Percentiles rank a stretch among this genome's conserved stretches.
phyloP scores from a whole-genome alignment of 2,888 invertebrate genomes.

The Mesochorus sp. region DNA sequence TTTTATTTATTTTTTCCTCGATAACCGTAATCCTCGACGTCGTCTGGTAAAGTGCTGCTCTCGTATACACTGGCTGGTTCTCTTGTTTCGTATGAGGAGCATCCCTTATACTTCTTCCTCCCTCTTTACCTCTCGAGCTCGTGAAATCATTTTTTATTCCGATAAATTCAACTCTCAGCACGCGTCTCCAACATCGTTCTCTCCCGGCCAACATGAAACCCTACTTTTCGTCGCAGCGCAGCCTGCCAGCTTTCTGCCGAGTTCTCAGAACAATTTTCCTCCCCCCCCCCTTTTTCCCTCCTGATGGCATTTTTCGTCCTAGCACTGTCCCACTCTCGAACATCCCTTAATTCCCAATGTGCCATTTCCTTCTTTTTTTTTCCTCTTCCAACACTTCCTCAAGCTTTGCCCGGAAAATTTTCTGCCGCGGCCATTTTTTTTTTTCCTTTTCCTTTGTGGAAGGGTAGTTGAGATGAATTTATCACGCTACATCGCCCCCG shows the following conservation, averaged over 20 bases:
- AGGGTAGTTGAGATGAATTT: conserved; percentile 61
- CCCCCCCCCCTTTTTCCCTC: conserved; percentile 26
- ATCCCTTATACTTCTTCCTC: conserved; percentile 20
- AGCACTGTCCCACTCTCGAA: background rate
- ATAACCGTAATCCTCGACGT: no score
- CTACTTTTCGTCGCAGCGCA: conserved; percentile 44
- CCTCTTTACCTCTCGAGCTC: conserved; percentile 45
- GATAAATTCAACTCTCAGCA: conserved; percentile 45
- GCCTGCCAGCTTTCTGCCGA: conserved; percentile 25
- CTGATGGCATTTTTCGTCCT: conserved; percentile 37
- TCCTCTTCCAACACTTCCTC: conserved; percentile 31
- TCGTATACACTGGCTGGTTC: background rate
- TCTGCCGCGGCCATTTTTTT: conserved; percentile 1
- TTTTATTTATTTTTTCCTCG: conserved; percentile 8
- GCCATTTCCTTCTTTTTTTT: conserved; percentile 18
- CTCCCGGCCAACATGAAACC: conserved; percentile 29
- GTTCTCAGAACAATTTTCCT: conserved; percentile 56
- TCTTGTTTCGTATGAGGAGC: conserved; percentile 4
- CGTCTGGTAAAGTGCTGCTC: conserved; percentile 33
- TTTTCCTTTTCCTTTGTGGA: background rate
- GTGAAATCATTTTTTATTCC: conserved; percentile 74
- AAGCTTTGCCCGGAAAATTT: conserved; percentile 17
- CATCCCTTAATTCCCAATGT: conserved; percentile 36
- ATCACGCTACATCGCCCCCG: conserved; percentile 61
- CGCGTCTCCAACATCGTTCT: background rate